Base-by-base conservation (phyloP, 2,888 invertebrate genomes). In the Colostygia pectinataria region DNA sequence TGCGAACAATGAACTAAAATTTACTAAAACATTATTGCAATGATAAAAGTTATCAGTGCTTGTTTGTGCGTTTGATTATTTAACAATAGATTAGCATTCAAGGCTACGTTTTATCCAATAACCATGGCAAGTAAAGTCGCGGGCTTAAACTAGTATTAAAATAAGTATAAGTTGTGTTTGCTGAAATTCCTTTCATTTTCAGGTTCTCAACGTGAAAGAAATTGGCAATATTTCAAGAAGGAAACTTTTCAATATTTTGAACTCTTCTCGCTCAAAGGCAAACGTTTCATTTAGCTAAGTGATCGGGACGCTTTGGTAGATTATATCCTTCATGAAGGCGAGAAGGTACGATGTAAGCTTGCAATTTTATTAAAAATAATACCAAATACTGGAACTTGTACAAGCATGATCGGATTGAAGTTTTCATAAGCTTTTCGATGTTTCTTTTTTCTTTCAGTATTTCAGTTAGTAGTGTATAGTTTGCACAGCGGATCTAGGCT, bases 281-380 rank as follows among this genome's bases (percentile, higher is more conserved):
- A 60, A 54, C 62, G 58, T 73, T 80, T 79, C 79, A 81, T 80
- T 80, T 76, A 65, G 76, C 73, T 74, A 79, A 81, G 80, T 81
- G 80, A 76, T 73, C 63, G 68, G 61, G 63, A 60, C 62, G 60
- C 61, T 63, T 61, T 71, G 66, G 71, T 75, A 74, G 74, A 70
- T 77, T 71, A 76, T 71, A 46, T 8, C 29, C 47, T 24, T 15
- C 12, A 31, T 23, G 46, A 38, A 20, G 34, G 44, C 29, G 25
- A 40, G 44, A 37, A 23, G 36, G 33, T n/a, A 9, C 25, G 40
- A 39, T 39, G 29, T 32, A 50, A 27, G 36, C 13, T 23, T 20
- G 31, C 7, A 36, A 32, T 31, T 20, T 23, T 4, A 34, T 23
- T 25, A 15, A 2, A 15, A 15, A 15, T n/a, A n/a, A n/a, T n/a